phyloP scores from a whole-genome alignment of 2,797 vertebrate genomes.

The Acrocephalus scirpaceus region DNA sequence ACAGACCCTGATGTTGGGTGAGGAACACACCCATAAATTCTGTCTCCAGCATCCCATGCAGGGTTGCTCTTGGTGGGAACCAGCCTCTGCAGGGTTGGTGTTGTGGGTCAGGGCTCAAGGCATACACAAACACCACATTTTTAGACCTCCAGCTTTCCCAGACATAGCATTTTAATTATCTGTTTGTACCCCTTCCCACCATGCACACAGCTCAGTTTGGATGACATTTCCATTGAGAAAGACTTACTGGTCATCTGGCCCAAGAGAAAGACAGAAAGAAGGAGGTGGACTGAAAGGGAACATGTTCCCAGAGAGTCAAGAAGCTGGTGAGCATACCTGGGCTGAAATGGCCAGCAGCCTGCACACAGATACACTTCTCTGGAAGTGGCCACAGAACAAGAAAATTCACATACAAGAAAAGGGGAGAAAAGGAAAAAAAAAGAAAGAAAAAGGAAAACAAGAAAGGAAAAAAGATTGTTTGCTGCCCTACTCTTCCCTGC shows the following conservation, averaged over 20 bases:
- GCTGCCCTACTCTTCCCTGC: not conserved
- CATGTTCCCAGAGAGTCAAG: fast-evolving
- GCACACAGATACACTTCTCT: not conserved
- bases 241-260: not conserved
- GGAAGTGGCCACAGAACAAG: not conserved
- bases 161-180: not conserved
- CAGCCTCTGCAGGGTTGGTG: not conserved
- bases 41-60: not conserved
- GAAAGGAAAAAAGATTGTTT: not conserved
- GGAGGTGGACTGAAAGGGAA: not conserved
- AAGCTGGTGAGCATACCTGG: not conserved
- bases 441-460: not conserved
- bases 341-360: not conserved
- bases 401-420: not conserved
- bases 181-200: not conserved
- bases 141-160: not conserved
- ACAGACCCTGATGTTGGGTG: not conserved
- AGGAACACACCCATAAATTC: not conserved
- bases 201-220: not conserved
- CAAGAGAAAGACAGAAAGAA: not conserved
- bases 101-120: not conserved
- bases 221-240: not conserved
- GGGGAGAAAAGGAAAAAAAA: fast-evolving
- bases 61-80: not conserved
- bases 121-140: not conserved